phyloP scores from a whole-genome alignment of 2,888 invertebrate species.

The Isotomurus palustris region DNA sequence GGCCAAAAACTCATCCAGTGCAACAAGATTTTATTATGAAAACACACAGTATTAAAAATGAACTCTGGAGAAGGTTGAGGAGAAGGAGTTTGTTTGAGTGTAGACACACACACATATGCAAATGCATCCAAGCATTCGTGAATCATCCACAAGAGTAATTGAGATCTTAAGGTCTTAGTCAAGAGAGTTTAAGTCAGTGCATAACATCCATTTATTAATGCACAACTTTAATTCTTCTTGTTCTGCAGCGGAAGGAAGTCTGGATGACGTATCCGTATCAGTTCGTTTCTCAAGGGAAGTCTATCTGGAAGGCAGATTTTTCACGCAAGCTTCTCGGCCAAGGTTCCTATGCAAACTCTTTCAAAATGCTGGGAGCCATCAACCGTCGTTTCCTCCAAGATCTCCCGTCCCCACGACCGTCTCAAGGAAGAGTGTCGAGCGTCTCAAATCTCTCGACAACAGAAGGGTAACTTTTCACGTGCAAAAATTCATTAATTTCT shows the following conservation, averaged over 20 bases:
- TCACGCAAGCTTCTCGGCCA: conserved; percentile 29
- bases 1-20: no score
- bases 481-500: background rate
- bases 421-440: conserved; percentile 22
- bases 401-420: conserved; percentile 35
- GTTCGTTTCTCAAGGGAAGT: background rate
- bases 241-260: conserved; percentile 42
- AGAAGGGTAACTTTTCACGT: conserved; percentile 38
- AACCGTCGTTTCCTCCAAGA: conserved; percentile 35
- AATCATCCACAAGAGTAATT: no score
- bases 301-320: conserved; percentile 17
- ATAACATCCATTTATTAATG: background rate
- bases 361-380: conserved; percentile 39
- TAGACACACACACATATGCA: no score
- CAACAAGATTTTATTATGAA: no score
- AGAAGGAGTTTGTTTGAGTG: no score
- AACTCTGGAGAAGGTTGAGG: no score
- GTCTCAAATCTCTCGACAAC: conserved; percentile 28
- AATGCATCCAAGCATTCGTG: no score
- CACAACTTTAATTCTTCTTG: background rate
- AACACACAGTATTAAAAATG: no score
- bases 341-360: conserved; percentile 37
- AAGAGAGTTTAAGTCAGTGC: background rate
- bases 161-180: no score
- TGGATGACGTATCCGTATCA: conserved; percentile 33